These are phyloP conservation scores for Phoxinus dragarum DNA, from an alignment of 2,797 vertebrate species.

Conservation along the genomic window DNA sequence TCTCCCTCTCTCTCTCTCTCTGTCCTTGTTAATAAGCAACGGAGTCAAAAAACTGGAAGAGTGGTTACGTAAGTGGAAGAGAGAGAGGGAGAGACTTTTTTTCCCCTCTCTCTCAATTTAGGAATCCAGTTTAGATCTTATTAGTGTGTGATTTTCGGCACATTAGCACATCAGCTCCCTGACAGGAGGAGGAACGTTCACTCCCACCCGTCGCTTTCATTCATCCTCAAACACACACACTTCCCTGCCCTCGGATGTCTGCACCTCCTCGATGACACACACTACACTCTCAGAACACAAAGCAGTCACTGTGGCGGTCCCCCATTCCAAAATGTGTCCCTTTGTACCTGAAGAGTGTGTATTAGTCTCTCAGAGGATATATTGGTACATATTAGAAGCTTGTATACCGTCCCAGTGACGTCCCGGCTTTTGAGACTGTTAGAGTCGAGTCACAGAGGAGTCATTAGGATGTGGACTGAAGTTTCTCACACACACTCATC, in stretches of 20 bases:
- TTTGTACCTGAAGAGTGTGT: no score
- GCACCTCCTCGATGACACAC: not conserved
- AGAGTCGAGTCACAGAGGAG: not conserved
- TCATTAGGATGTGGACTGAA: not conserved
- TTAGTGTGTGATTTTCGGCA: conserved; percentile 62
- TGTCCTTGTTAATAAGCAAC: not conserved
- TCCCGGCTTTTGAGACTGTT: no score
- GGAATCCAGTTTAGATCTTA: conserved; percentile 73
- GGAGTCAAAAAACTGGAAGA: conserved; percentile 40
- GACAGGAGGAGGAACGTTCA: conserved; percentile 53
- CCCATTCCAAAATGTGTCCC: no score
- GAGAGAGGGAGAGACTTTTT: conserved; percentile 59
- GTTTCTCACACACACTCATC: not conserved
- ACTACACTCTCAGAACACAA: not conserved
- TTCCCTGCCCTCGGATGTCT: not conserved
- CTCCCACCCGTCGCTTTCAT: conserved; percentile 44
- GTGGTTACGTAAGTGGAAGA: conserved; percentile 65
- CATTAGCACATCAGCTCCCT: conserved; percentile 44
- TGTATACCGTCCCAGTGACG: no score
- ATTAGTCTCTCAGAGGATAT: no score
- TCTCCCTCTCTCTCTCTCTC: not conserved
- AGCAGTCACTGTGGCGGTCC: no score
- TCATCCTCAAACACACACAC: conserved; percentile 40
- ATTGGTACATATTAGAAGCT: no score
- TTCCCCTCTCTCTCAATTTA: conserved; percentile 69